These are phyloP conservation scores for Gymnopithys bicolor DNA, from an alignment of 2,797 vertebrate species.

Conservation along the genomic window DNA sequence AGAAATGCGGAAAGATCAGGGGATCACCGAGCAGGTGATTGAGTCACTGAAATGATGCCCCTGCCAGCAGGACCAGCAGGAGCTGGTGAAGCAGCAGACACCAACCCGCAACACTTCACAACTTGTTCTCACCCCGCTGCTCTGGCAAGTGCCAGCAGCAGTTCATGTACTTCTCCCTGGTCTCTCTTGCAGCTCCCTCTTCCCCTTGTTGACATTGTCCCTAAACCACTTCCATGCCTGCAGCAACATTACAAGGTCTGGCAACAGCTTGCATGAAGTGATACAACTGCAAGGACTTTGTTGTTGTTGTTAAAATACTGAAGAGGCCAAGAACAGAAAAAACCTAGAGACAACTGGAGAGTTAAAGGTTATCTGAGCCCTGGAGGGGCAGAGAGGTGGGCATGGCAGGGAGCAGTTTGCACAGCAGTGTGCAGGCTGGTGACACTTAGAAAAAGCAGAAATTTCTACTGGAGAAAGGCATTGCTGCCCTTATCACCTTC, in stretches of 20 bases:
- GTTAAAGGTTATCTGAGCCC: constrained; percentile 47
- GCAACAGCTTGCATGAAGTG: constrained; percentile 1
- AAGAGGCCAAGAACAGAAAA: neutral
- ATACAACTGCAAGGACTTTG: constrained; percentile 3
- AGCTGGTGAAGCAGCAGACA: neutral
- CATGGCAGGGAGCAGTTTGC: constrained; percentile 30
- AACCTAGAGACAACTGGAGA: neutral
- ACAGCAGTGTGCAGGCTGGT: neutral
- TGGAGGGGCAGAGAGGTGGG: constrained; percentile 7
- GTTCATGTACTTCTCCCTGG: neutral
- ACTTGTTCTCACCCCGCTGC: neutral
- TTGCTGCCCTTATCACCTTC: constrained; percentile 28
- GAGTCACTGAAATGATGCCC: neutral
- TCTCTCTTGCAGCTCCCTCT: neutral
- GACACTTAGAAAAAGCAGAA: constrained; percentile 30
- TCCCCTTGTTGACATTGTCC: constrained; percentile 33
- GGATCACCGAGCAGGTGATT: neutral
- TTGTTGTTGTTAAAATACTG: constrained; percentile 18
- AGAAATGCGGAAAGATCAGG: neutral
- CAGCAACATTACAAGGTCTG: constrained; percentile 17
- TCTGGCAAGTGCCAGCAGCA: neutral
- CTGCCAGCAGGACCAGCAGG: neutral
- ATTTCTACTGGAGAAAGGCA: constrained; percentile 47
- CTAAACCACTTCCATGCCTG: neutral
- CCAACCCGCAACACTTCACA: neutral